phyloP scores from a whole-genome alignment of 2,797 vertebrate genomes.

The Fistularia commersonii region DNA sequence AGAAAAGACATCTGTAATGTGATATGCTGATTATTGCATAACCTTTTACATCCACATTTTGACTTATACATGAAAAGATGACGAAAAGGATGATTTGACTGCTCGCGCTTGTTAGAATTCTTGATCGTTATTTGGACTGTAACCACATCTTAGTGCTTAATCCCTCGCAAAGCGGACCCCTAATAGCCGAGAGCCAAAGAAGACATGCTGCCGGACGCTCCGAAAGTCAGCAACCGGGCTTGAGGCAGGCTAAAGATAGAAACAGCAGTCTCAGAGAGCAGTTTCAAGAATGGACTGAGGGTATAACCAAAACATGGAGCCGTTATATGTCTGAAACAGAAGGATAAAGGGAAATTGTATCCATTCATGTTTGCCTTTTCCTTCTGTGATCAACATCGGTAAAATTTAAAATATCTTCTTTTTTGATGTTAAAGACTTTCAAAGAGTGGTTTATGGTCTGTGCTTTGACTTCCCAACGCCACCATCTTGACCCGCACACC shows the following conservation, averaged over 20 bases:
- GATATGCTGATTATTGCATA: slow-evolving; percentile 3
- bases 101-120: slow-evolving; percentile 19
- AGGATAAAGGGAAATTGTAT: slow-evolving; percentile 34
- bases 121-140: slow-evolving; percentile 24
- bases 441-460: slow-evolving; percentile 45
- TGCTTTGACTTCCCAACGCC: slow-evolving; percentile 59
- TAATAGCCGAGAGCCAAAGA: slow-evolving; percentile 51
- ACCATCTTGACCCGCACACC: slow-evolving; percentile 37
- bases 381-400: slow-evolving; percentile 39
- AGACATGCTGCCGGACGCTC: slow-evolving; percentile 50
- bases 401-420: slow-evolving; percentile 54
- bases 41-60: slow-evolving; percentile 4
- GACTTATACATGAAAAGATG: not conserved
- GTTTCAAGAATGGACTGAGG: slow-evolving; percentile 26
- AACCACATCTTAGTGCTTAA: slow-evolving; percentile 55
- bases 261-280: slow-evolving; percentile 59
- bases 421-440: slow-evolving; percentile 22
- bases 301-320: slow-evolving; percentile 50
- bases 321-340: slow-evolving; percentile 47
- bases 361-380: slow-evolving; percentile 32
- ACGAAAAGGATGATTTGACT: not conserved
- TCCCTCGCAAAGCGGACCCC: slow-evolving; percentile 51
- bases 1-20: no score
- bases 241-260: slow-evolving; percentile 75
- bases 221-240: slow-evolving; percentile 71